Base-by-base conservation (phyloP, 2,797 vertebrate species). In the Schizopygopsis pylzovi region DNA sequence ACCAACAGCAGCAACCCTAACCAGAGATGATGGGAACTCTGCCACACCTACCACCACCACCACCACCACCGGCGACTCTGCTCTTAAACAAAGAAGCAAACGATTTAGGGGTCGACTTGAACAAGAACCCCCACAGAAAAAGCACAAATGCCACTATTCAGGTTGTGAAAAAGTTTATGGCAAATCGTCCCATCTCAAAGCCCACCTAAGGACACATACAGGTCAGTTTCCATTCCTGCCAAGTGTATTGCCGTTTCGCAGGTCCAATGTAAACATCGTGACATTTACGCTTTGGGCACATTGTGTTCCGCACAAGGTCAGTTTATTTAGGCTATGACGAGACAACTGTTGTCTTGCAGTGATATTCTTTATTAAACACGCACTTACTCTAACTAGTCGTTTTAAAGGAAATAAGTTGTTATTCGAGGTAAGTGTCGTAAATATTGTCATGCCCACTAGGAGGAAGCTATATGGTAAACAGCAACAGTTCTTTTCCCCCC, bases 81-180 rank as follows among this genome's bases (percentile, higher is more conserved):
- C 96, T 91, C 95, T 95, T 91, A 97, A 94, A 98, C 98, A 98
- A 98, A 98, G 97, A 95, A 97, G 95, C 95, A 96, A 96, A 92
- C 95, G 97, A 92, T 92, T 92, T 90, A 95, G 97, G 91, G 96
- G 95, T 95, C 96, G 96, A 87, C 92, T 92, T 91, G 97, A 98
- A 92, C 97, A 96, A 3, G 97, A 97, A 90, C 96, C 97, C 87
- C 96, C 97, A 87, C 97, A 96, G 96, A 98, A 98, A 95, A 98
- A 97, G 97, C 98, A 99, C 97, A 98, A 97, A 96, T 99, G 98
- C 95, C 96, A 98, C 95, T 99, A 98, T 95, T 95, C 96, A 92
- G 98, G 98, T 90, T 99, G 98, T 89, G 98, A 98, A 96, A 99
- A 99, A 97, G 97, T 99, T 97, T 99, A 99, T 94, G 98, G 98